Evolutionary conservation across 2,888 invertebrate genomes (phyloP).

Genomic region (Sclerodermus sp.): DNA sequence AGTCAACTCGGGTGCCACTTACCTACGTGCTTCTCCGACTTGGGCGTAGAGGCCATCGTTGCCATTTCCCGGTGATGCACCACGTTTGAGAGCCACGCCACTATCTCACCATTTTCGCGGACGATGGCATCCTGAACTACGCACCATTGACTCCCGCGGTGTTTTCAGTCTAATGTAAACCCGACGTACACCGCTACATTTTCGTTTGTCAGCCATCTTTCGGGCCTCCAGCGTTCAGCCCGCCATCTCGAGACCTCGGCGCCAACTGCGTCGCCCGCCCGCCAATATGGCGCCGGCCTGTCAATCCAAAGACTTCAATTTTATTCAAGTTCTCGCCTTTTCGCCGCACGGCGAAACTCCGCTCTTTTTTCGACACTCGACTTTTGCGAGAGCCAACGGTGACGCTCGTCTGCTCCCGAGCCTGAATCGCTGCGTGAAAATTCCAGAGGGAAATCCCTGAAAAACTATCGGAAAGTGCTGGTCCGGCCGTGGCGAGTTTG

Average conservation of each 20-base stretch:
- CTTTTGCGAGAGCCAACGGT: too few species aligned
- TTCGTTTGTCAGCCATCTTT: slow-evolving; percentile 55
- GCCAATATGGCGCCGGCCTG: slow-evolving; percentile 25
- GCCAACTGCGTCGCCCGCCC: slow-evolving; percentile 11
- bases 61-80: slow-evolving; percentile 26
- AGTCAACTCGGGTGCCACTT: slow-evolving; percentile 31
- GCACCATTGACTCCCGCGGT: slow-evolving; percentile 41
- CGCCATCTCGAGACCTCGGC: slow-evolving; percentile 35
- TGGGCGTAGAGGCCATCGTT: slow-evolving; percentile 53
- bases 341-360: too few species aligned
- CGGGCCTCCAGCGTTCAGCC: slow-evolving; percentile 31
- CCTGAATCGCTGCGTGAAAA: too few species aligned
- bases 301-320: slow-evolving; percentile 38
- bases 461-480: too few species aligned
- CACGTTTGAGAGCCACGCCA: slow-evolving; percentile 29
- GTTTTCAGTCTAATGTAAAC: slow-evolving; percentile 54
- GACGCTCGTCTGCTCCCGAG: too few species aligned
- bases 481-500: too few species aligned
- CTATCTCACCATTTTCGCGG: slow-evolving; percentile 50
- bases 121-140: slow-evolving; percentile 43
- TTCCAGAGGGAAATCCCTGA: too few species aligned
- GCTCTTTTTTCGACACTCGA: too few species aligned
- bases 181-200: slow-evolving; percentile 55
- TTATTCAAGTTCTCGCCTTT: neutral
- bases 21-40: slow-evolving; percentile 55